Conservation (phyloP, 1,140 invertebrate genomes). For the Liolophura sinensis region DNA sequence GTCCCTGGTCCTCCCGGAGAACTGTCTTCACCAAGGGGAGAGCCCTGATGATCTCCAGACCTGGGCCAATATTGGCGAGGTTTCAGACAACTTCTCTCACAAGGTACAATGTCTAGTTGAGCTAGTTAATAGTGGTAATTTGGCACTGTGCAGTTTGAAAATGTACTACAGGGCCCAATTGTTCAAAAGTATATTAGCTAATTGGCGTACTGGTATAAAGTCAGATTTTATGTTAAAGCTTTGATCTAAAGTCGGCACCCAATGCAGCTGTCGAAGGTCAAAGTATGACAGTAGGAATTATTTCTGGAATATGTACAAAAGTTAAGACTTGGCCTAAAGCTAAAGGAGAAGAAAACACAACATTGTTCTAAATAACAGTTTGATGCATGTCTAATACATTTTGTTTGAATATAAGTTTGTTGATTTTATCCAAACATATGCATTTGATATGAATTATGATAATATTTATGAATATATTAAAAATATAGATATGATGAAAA, state of each 20-base stretch:
- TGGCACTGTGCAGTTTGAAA: too few species aligned
- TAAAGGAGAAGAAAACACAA: too few species aligned
- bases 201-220: constrained; percentile 3
- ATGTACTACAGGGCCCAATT: neutral
- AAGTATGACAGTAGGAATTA: too few species aligned
- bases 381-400: too few species aligned
- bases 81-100: constrained; percentile 19
- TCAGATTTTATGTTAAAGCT: neutral
- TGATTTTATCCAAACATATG: too few species aligned
- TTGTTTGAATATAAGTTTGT: too few species aligned
- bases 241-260: constrained; percentile 3
- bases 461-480: too few species aligned
- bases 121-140: neutral
- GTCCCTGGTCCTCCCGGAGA: constrained; percentile 67
- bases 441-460: too few species aligned
- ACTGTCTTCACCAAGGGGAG: constrained; percentile 43
- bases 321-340: too few species aligned
- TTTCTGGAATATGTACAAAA: too few species aligned
- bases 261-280: constrained; percentile 12
- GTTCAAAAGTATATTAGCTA: constrained; percentile 3
- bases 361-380: too few species aligned
- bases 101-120: constrained; percentile 20
- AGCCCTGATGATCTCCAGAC: constrained; percentile 25
- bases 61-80: constrained; percentile 10
- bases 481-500: too few species aligned